Base-by-base conservation (phyloP, 2,113 vertebrate species). In the Mola mola region DNA sequence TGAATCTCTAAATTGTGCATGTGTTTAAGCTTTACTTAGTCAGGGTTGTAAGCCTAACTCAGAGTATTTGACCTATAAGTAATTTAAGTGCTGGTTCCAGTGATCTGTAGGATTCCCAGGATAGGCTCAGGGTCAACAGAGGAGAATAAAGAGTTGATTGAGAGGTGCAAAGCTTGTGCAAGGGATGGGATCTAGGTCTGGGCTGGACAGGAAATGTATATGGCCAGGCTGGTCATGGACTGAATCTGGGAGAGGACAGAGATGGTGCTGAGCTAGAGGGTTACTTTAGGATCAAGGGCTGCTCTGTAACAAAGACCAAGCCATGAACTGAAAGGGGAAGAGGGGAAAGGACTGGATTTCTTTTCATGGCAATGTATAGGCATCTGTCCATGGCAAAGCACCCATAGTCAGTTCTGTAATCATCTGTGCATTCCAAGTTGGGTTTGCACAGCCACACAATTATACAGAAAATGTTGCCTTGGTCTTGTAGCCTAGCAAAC, bases 251-350 rank as follows among this genome's bases (percentile, higher is more conserved):
- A 62, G 48, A 21, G 72, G 65, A 84, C 72, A 75, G 71, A 82
- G 55, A 61, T 34, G 64, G 67, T 48, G 68, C 64, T n/a, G 72
- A 86, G 69, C 77, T 55, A 81, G 75, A 53, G 72, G 80, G 48
- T 25, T 49, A 22, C 62, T 79, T 82, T 49, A 47, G 50, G 47
- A 47, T 75, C 47, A 59, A 34, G 69, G 55, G 56, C 46, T 44
- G 53, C 63, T 81, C 66, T 82, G 62, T 75, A 65, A 68, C 72
- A 77, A 59, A 79, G 46, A 47, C 66, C 72, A 69, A 67, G 44
- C 47, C 68, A 64, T 81, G 76, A 80, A 78, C 59, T 58, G 66
- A 70, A 48, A 64, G 47, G 21, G 71, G 53, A 25, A 71, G 36
- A 67, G 46, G 79, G 78, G 56, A 81, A 78, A 71, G 13, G 37